Base-by-base conservation (phyloP, 2,797 vertebrate genomes). In the Brachyalestes nurse region DNA sequence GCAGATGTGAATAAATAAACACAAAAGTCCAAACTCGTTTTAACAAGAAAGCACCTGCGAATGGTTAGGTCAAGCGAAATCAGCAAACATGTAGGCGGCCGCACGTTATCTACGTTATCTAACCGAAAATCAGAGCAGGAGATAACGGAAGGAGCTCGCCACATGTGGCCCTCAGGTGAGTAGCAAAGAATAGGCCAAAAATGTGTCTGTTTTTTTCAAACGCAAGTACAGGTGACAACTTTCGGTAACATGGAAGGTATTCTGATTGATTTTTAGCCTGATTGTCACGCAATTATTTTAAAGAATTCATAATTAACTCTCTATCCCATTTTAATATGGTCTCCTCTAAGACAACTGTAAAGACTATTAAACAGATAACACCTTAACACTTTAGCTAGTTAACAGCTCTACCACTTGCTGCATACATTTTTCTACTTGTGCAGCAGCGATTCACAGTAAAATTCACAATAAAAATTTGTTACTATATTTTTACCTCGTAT, bases 61-160 rank as follows among this genome's bases (percentile, higher is more conserved):
- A 51, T 74, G 55, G 72, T 69, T 72, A 77, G 51, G 49, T 16
- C 13, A 77, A 65, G 23, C 9, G 2, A 67, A 75, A 72, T 65
- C 75, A 51, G 57, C 42, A 62, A 78, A 83, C 61, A 75, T 65
- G 25, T 78, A n/a, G 10, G 67, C 58, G 71, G 87, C 82, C 71
- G 72, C 69, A 62, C 72, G 79, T 78, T 80, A 55, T 49, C 73
- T 57, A n/a, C 6, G 4, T 87, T 94, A 94, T 94, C 93, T 93
- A 93, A 95, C 93, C 76, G 92, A 94, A 93, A 91, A 94, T 94
- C 93, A 89, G 88, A 86, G 84, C 76, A 57, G 61, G 85, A 91
- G 92, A 94, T 93, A 90, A 77, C 81, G 7, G 80, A 58, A 66
- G 64, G 71, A 25, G 64, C 49, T 77, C 13, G 28, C 87, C 87